Evolutionary conservation across 2,888 invertebrate genomes (phyloP).

Genomic region (Elmis aenea): DNA sequence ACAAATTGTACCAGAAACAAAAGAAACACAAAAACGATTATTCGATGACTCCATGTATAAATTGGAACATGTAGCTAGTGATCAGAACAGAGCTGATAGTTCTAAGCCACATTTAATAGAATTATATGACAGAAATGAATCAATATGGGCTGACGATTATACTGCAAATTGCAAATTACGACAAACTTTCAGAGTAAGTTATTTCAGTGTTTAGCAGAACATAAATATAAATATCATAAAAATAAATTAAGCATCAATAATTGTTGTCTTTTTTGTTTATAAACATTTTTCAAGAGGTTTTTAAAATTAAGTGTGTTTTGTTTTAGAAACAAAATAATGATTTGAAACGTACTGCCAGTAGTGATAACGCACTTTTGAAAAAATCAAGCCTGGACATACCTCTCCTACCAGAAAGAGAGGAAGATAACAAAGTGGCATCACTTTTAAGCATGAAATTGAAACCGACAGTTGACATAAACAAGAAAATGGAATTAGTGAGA

Average conservation of each 20-base stretch:
- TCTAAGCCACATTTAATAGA: conserved; percentile 69
- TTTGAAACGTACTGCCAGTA: conserved; percentile 60
- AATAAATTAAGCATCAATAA: background rate
- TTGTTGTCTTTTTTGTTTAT: too few species aligned
- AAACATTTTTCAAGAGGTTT: background rate
- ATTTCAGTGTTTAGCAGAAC: conserved; percentile 1
- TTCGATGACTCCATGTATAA: conserved; percentile 98
- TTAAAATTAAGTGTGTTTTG: conserved; percentile 6
- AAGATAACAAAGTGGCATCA: conserved; percentile 75
- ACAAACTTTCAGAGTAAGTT: conserved; percentile 75
- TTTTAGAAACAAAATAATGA: conserved; percentile 69
- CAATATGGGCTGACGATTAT: conserved; percentile 88
- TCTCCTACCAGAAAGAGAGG: conserved; percentile 72
- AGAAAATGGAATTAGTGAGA: conserved; percentile 44
- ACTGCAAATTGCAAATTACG: conserved; percentile 82
- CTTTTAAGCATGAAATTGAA: conserved; percentile 65
- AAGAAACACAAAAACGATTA: conserved; percentile 80
- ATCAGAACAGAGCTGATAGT: conserved; percentile 64
- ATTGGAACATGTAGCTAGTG: conserved; percentile 86
- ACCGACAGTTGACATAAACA: conserved; percentile 57
- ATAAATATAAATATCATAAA: background rate
- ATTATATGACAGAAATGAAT: conserved; percentile 73
- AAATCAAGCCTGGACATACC: conserved; percentile 74
- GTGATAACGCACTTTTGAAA: conserved; percentile 65
- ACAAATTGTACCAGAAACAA: conserved; percentile 88